Conservation (phyloP, 2,888 invertebrate species). For the Pemphredon lugubris region DNA sequence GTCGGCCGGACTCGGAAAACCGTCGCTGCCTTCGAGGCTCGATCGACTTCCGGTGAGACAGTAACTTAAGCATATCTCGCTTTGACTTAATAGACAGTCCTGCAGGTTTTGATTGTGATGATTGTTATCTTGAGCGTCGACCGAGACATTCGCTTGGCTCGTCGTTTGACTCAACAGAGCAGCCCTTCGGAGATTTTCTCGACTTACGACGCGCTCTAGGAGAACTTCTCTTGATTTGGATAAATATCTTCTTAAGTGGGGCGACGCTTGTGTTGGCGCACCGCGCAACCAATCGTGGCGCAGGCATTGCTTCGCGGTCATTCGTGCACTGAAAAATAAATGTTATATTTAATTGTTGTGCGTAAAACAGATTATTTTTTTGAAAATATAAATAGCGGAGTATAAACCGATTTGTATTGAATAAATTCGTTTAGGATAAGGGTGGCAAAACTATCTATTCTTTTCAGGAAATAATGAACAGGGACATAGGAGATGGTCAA, state of each 20-base stretch:
- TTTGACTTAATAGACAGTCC: constrained; percentile 79
- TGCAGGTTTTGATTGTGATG: constrained; percentile 59
- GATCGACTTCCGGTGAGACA: constrained; percentile 72
- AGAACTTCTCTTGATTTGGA: constrained; percentile 83
- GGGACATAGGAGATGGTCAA: too few relatives aligned
- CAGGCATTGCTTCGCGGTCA: constrained; percentile 84
- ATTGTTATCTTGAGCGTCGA: constrained; percentile 47
- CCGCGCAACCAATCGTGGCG: constrained; percentile 84
- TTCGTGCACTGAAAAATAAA: constrained; percentile 81
- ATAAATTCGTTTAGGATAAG: too few relatives aligned
- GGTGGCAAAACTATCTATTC: too few relatives aligned
- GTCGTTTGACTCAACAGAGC: constrained; percentile 77
- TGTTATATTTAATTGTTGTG: too few relatives aligned
- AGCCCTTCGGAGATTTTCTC: constrained; percentile 76
- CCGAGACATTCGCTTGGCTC: constrained; percentile 74
- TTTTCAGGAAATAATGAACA: too few relatives aligned
- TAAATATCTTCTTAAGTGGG: constrained; percentile 80
- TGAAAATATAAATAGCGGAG: too few relatives aligned
- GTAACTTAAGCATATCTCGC: constrained; percentile 80
- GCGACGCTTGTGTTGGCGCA: constrained; percentile 79
- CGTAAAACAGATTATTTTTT: too few relatives aligned
- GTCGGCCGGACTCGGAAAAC: constrained; percentile 73
- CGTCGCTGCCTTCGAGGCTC: constrained; percentile 74
- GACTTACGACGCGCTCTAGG: constrained; percentile 81
- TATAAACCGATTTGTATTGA: too few relatives aligned